Conservation (phyloP, 2,888 invertebrate species). For the Dicyrtomina minuta region DNA sequence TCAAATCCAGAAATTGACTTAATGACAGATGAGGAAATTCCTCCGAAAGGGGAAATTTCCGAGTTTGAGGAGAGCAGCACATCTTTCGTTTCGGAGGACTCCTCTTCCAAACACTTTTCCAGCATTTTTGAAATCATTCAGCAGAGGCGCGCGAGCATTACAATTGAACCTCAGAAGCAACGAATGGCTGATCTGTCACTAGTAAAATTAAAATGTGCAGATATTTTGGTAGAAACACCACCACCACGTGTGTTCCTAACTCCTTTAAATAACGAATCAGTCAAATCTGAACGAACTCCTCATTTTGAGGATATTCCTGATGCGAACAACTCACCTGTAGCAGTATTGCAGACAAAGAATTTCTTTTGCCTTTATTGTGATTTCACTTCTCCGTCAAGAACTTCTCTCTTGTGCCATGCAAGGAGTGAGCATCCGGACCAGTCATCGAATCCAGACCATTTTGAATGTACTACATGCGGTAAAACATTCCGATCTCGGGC, state of each 20-base stretch:
- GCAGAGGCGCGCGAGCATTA: too few relatives aligned
- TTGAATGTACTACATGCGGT: slow-evolving; percentile 51
- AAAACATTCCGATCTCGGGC: slow-evolving; percentile 46
- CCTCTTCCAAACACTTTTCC: slow-evolving; percentile 3
- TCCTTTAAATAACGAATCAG: neutral
- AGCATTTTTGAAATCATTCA: too few relatives aligned
- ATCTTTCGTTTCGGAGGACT: slow-evolving; percentile 49
- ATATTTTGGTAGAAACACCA: too few relatives aligned
- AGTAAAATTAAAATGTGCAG: too few relatives aligned
- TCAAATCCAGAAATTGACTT: slow-evolving; percentile 60
- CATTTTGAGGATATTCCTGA: too few relatives aligned
- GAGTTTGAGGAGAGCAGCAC: slow-evolving; percentile 67
- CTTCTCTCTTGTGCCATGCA: slow-evolving; percentile 40
- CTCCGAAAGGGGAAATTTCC: slow-evolving; percentile 80
- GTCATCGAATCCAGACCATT: slow-evolving; percentile 43
- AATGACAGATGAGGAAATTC: slow-evolving; percentile 82
- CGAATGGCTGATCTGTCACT: too few relatives aligned
- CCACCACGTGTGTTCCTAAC: neutral
- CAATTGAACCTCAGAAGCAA: too few relatives aligned
- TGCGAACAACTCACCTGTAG: too few relatives aligned
- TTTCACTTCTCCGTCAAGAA: slow-evolving; percentile 38
- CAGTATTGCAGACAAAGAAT: slow-evolving; percentile 6
- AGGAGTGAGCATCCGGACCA: slow-evolving; percentile 43
- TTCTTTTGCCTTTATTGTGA: slow-evolving; percentile 47
- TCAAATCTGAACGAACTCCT: too few relatives aligned